Base-by-base conservation (phyloP, 2,797 vertebrate species). In the Aeoliscus strigatus region DNA sequence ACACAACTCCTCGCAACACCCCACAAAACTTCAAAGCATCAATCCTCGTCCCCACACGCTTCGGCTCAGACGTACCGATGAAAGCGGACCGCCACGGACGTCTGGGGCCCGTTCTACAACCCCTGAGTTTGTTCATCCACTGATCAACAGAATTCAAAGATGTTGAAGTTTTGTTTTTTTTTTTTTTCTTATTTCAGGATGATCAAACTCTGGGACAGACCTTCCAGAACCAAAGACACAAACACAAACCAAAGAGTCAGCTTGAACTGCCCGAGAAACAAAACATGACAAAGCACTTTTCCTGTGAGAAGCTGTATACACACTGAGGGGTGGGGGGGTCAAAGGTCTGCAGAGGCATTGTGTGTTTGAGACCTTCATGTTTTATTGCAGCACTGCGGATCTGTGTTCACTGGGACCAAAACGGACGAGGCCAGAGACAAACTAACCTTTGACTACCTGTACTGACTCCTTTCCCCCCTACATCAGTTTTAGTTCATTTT, bases 1-100 rank as follows among this genome's bases (percentile, higher is more conserved):
- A 56, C 59, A 49, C 77, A 73, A 81, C 69, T 42, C 69, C 70
- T 81, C 81, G 60, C 67, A 81, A 80, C 79, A 82, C 72, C 64
- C 70, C 73, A 82, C 74, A 82, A 75, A 85, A 73, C 63, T 57
- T 72, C 69, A 51, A 82, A 86, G 84, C 70, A 79, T 74, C 72
- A 85, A 79, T 72, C 73, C 51, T 77, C 46, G 46, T 53, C 40
- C 48, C 27, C 51, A 64, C 76, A 74, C 67, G 60, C 70, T 65
- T 62, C 34, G 14, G 52, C 77, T 75, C 66, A 33, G 52, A 45
- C 13, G n/a, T 27, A 21, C 18, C 3, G 18, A 3, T 21, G 18
- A 21, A n/a, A n/a, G n/a, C n/a, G n/a, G n/a, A n/a, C n/a, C n/a
- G n/a, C n/a, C n/a, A n/a, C n/a, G 27, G 66, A 47, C 29, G 24